phyloP scores from a whole-genome alignment of 2,888 invertebrate species.

The Fissipunctia ypsillon region DNA sequence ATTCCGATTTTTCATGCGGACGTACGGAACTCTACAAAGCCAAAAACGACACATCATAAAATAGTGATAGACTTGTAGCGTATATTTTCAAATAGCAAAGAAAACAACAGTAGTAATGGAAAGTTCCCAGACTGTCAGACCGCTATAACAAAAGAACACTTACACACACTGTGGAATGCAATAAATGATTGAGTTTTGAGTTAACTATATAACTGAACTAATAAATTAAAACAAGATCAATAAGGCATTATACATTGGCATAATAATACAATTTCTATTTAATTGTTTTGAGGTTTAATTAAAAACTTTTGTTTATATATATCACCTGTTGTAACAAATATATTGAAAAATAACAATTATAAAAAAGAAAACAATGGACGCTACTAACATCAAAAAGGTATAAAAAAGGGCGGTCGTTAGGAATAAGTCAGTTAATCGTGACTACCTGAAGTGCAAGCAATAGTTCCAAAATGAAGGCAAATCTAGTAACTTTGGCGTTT shows the following conservation, averaged over 20 bases:
- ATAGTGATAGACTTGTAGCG: background rate
- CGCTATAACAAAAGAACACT: background rate
- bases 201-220: background rate
- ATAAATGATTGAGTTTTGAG: no score
- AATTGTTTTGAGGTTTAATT: background rate
- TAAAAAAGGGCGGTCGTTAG: background rate
- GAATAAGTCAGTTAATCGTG: background rate
- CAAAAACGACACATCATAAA: background rate
- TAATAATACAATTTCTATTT: background rate
- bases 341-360: background rate
- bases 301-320: background rate
- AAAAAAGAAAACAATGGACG: background rate
- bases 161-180: background rate
- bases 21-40: no score
- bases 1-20: no score
- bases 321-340: no score
- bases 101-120: background rate
- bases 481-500: background rate
- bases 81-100: no score
- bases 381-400: background rate
- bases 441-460: conserved; percentile 3
- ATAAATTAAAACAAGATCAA: background rate
- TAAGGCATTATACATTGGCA: background rate
- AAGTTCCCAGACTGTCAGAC: background rate
- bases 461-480: background rate